Evolutionary conservation across 2,888 invertebrate genomes (phyloP).

Genomic region (Lasiommata megera): DNA sequence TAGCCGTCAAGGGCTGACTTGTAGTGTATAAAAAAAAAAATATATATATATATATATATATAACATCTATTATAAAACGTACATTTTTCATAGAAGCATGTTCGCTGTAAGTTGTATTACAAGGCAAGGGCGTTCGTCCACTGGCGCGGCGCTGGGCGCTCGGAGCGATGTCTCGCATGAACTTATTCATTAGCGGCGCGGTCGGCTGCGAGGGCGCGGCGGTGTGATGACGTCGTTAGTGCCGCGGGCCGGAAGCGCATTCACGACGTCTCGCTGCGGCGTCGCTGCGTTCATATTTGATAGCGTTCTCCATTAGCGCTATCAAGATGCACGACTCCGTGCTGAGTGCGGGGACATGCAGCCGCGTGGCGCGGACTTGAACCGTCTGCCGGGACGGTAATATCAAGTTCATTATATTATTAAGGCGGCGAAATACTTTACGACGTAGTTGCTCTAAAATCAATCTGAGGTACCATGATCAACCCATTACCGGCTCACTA

Average conservation of each 20-base stretch:
- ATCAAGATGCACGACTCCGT: background rate
- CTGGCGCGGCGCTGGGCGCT: background rate
- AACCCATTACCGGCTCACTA: no score
- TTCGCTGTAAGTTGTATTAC: background rate
- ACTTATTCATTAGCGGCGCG: constrained; percentile 25
- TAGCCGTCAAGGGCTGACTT: no score
- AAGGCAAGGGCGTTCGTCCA: background rate
- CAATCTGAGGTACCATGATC: no score
- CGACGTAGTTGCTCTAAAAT: no score
- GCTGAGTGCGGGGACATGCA: background rate
- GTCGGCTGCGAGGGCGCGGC: constrained; percentile 1
- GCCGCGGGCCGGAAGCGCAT: constrained; percentile 21
- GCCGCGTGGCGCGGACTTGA: no score
- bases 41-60: no score
- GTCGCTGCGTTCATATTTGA: constrained; percentile 25
- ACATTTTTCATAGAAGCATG: no score
- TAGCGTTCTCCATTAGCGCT: constrained; percentile 16
- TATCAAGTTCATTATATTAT: no score
- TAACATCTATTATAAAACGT: no score
- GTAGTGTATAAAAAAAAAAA: no score
- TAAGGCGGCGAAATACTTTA: no score
- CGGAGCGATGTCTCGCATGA: constrained; percentile 6
- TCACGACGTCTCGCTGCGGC: constrained; percentile 12
- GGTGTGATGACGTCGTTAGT: constrained; percentile 25
- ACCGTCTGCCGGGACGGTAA: no score